Evolutionary conservation across 2,113 vertebrate genomes (phyloP), one percentile per base, ranked within the genome.

Genomic region (Ancistrus triradiatus): DNA sequence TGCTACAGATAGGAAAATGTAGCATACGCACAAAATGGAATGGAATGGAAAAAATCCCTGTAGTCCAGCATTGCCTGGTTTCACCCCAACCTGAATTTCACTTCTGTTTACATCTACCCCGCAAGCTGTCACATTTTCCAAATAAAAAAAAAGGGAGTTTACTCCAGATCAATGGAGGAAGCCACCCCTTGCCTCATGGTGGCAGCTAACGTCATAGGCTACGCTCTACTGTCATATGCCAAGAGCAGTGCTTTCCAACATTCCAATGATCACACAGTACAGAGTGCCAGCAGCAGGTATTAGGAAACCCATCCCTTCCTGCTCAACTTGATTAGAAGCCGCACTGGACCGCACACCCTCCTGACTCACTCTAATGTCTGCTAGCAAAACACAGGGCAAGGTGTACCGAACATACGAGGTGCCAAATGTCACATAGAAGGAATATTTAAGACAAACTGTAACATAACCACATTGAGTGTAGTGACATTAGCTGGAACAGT

Each of bases 271-370:
- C 40, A 18, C 27, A 53, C 25, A 21, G 48, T n/a, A n/a, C 19
- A 53, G 28, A 56, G 55, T 7, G 24, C 44, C 31, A 42, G 46
- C 46, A 37, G 31, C 77, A 76, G 74, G 77, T 72, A 74, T 53
- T 18, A 74, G 68, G 68, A 78, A 77, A 61, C 65, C 74, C 59
- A 48, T 63, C 63, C 65, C 67, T 70, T 74, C 73, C 70, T 68
- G 63, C 15, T 56, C 35, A 4, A 44, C 38, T 25, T 59, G 49
- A 64, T 56, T 42, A 59, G 55, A 37, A 65, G 56, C 33, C 11
- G 25, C 38, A 44, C 33, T 65, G 55, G 57, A 44, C 38, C 38
- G 35, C 72, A 69, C 69, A 72, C 58, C 69, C 68, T 74, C 38
- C 59, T 62, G 56, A 28, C 51, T 56, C 49, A 42, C 51, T 10